These are phyloP conservation scores for Pitangus sulphuratus DNA, from an alignment of 2,797 vertebrate genomes.

Conservation along the genomic window DNA sequence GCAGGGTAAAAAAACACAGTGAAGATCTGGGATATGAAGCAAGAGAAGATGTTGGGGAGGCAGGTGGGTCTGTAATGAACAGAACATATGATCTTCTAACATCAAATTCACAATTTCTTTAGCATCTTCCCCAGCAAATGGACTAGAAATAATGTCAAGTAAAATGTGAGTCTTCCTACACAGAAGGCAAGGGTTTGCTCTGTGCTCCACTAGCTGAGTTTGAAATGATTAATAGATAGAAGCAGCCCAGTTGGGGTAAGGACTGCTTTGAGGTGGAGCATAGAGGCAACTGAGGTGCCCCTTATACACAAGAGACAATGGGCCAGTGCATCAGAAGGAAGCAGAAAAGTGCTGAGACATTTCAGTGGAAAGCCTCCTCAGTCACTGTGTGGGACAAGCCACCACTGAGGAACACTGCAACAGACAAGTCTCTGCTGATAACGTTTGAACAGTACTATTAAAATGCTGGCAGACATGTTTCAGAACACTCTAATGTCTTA, in stretches of 20 bases:
- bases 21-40: neutral
- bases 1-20: neutral
- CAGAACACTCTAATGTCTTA: constrained; percentile 24
- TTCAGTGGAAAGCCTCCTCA: neutral
- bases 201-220: neutral
- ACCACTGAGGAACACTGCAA: neutral
- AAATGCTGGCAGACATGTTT: neutral
- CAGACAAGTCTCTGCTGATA: neutral
- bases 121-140: neutral
- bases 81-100: neutral
- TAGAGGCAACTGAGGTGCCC: neutral
- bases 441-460: neutral
- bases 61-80: neutral
- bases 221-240: neutral
- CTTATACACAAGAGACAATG: neutral
- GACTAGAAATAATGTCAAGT: neutral
- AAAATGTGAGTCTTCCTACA: neutral
- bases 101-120: neutral
- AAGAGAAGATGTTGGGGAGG: neutral
- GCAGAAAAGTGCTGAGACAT: neutral
- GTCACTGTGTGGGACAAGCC: neutral
- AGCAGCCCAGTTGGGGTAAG: neutral
- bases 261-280: neutral
- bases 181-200: neutral
- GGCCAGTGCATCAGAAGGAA: neutral